Evolutionary conservation across 2,888 invertebrate genomes (phyloP), one percentile per base, ranked within the genome.

Genomic region (Agrochola lota): DNA sequence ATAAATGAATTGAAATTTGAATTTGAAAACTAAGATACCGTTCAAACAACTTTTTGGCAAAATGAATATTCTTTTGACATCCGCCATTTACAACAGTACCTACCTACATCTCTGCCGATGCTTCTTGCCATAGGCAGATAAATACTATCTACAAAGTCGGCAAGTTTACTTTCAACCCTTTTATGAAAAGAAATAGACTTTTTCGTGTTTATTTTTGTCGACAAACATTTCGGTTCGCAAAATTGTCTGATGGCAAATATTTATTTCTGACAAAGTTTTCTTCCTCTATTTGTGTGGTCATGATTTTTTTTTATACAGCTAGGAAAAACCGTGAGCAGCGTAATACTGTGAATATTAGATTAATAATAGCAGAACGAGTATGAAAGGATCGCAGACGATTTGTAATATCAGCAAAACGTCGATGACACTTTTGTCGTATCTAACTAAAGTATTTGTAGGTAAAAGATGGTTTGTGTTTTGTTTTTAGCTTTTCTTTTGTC

Each of bases 181-280:
- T 80, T 78, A 70, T 52, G 59, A 73, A 67, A 46, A 79, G 72
- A 77, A 82, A 73, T 43, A 59, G 35, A 72, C 57, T 43, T 81
- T 81, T 62, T 67, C 82, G 68, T 81, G 52, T 77, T 82, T 82
- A 81, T 73, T 82, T 72, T 82, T 62, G 35, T 62, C 72, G 77
- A 70, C 72, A 73, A 81, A 82, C 82, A 72, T 77, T 81, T 70
- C 49, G 63, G 81, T 57, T 71, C 71, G 26, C 81, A 70, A 81
- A 81, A 77, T 81, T 76, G 71, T 81, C 60, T 77, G 82, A 72
- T 60, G 23, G 77, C 72, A 81, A 81, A 81, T 81, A 81, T 77
- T 81, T 81, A 70, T 81, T 66, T 72, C 57, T 72, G 69, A 26
- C 30, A 23, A 69, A 60, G 66, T 23, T 30, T 81, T 72, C 55